A percentile compares a stretch with the other conserved stretches of the same genome.
Conservation (phyloP, 2,113 vertebrate genomes). For the Lycocorax pyrrhopterus region DNA sequence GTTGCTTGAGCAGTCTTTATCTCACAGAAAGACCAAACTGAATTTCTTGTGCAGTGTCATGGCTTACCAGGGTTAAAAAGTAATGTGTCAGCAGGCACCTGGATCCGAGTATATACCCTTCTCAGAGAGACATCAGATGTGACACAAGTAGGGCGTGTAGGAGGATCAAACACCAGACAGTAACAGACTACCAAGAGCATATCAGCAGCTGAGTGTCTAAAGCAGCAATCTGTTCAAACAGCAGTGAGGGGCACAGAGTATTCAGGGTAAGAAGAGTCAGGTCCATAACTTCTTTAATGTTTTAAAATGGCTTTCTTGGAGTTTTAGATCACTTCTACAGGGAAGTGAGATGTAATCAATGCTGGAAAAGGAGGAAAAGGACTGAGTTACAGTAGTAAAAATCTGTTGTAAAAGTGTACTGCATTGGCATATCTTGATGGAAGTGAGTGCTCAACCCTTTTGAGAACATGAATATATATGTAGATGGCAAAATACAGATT, state of each 20-base stretch:
- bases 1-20: not conserved
- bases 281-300: not conserved
- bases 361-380: not conserved
- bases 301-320: not conserved
- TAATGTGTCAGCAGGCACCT: not conserved
- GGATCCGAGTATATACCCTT: not conserved
- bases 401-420: not conserved
- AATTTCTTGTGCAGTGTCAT: not conserved
- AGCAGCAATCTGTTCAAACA: slow-evolving; percentile 10
- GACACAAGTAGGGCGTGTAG: not conserved
- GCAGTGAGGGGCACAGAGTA: not conserved
- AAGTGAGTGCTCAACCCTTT: not conserved
- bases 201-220: slow-evolving; percentile 2
- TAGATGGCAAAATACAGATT: not conserved
- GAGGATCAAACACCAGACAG: not conserved
- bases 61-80: not conserved
- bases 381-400: not conserved
- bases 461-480: not conserved
- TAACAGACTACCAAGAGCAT: not conserved
- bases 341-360: not conserved
- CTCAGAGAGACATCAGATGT: not conserved
- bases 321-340: not conserved
- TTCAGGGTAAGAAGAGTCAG: not conserved
- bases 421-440: not conserved
- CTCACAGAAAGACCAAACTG: not conserved